A percentile compares a stretch with the other conserved stretches of the same genome.
Evolutionary conservation across 2,113 vertebrate genomes (phyloP).

Genomic region (Empidonax alnorum): DNA sequence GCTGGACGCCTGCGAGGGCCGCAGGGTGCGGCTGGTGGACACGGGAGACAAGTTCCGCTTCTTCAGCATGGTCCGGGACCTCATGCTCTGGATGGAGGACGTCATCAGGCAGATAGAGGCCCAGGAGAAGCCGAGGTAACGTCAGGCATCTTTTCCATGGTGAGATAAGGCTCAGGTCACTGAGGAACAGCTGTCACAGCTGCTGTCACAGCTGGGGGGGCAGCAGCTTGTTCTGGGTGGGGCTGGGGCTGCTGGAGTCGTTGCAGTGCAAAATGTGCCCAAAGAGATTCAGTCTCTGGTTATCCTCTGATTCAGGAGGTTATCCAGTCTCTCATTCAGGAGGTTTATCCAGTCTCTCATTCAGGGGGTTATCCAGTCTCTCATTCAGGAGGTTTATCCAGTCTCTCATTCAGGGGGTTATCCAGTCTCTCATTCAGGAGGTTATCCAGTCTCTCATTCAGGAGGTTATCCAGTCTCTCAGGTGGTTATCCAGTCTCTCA

Average conservation of each 20-base stretch:
- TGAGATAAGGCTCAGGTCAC: neutral
- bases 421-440: no score
- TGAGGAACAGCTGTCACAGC: neutral
- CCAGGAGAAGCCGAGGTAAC: slow-evolving; percentile 94
- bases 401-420: no score
- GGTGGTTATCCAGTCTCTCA: no score
- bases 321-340: no score
- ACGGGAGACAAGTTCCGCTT: slow-evolving; percentile 97
- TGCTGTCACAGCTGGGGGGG: neutral
- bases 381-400: no score
- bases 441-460: no score
- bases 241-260: neutral
- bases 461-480: no score
- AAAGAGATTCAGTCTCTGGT: neutral
- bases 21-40: slow-evolving; percentile 87
- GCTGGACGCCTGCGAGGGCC: slow-evolving; percentile 89
- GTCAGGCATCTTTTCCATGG: neutral
- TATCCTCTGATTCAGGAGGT: neutral
- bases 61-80: slow-evolving; percentile 95
- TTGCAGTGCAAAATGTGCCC: neutral
- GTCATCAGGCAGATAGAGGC: slow-evolving; percentile 95
- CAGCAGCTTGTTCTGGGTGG: neutral
- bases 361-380: no score
- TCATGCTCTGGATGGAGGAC: slow-evolving; percentile 98
- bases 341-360: no score